phyloP scores from a whole-genome alignment of 2,888 invertebrate species.

The Drosophila suboccidentalis region DNA sequence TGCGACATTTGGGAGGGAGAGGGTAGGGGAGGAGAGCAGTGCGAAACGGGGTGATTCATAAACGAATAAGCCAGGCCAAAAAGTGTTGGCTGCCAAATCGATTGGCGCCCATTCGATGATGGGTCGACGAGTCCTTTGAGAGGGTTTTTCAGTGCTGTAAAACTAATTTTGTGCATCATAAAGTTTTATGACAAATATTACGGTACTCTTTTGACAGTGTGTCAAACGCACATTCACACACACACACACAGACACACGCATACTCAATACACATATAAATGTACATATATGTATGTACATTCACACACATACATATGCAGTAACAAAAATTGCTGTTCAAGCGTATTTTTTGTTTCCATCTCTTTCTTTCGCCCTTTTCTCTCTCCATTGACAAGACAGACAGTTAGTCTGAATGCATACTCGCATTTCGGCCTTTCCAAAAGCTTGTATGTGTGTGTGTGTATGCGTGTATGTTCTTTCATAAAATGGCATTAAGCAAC shows the following conservation, averaged over 20 bases:
- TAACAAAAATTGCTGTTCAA: slow-evolving; percentile 59
- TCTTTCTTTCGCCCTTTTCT: neutral
- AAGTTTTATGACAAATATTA: slow-evolving; percentile 78
- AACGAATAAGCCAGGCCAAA: slow-evolving; percentile 17
- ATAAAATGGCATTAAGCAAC: slow-evolving; percentile 59
- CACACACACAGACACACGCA: slow-evolving; percentile 12
- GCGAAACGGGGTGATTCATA: neutral
- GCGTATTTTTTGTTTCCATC: slow-evolving; percentile 53
- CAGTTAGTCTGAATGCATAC: slow-evolving; percentile 31
- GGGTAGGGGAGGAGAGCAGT: neutral
- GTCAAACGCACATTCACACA: slow-evolving; percentile 58
- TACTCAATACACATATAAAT: neutral
- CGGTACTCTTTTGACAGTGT: slow-evolving; percentile 69
- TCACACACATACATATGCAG: slow-evolving; percentile 1
- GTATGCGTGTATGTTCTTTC: slow-evolving; percentile 34
- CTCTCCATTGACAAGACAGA: neutral
- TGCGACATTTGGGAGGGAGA: neutral
- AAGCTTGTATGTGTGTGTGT: slow-evolving; percentile 18
- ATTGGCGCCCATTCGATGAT: slow-evolving; percentile 44
- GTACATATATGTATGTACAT: neutral
- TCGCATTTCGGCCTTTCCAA: slow-evolving; percentile 14
- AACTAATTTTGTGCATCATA: slow-evolving; percentile 78
- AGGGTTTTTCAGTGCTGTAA: slow-evolving; percentile 67
- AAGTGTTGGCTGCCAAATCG: slow-evolving; percentile 58
- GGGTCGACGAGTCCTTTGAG: slow-evolving; percentile 32